Evolutionary conservation across 2,888 invertebrate species (phyloP), one percentile per base, ranked within the genome.

Genomic region (Volucella zonaria): DNA sequence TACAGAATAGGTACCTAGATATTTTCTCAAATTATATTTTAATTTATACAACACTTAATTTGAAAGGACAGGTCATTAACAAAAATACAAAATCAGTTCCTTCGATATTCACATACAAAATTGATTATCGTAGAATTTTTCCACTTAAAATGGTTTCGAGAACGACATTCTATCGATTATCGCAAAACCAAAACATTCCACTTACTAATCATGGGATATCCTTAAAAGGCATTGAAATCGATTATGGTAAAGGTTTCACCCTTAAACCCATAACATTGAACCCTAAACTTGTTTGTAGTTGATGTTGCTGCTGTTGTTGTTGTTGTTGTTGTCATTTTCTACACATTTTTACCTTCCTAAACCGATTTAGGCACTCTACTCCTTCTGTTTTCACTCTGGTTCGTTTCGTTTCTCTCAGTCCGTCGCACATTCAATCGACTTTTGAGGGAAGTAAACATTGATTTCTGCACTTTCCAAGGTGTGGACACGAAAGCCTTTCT

Each of bases 391-490:
- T 43, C 45, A n/a, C n/a, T 23, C 45, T 45, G 12, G 14, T 23
- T 18, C 43, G n/a, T 10, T 15, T 8, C 8, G 6, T 42, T 42
- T 40, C 14, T 18, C 12, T 47, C 40, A 49, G 40, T 62, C 40
- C 18, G 18, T 62, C 31, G 61, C 15, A n/a, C 68, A 14, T 43
- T 66, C 58, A 73, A 73, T 73, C 73, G 78, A 79, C 78, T 79
- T 73, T 66, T 52, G 59, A 59, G 14, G 71, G 66, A 73, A 58
- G 66, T 79, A 59, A 79, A 79, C 79, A 79, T 79, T 79, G 79
- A 79, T 79, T 79, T 79, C 73, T 79, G 73, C 79, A 79, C 79
- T 73, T 73, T 73, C 56, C 58, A 66, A 66, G 71, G 66, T 73
- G 54, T 79, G 79, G 79, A 79, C 66, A 73, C 52, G 73, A 79